phyloP scores from a whole-genome alignment of 1,140 invertebrate species.

The Maniola jurtina region DNA sequence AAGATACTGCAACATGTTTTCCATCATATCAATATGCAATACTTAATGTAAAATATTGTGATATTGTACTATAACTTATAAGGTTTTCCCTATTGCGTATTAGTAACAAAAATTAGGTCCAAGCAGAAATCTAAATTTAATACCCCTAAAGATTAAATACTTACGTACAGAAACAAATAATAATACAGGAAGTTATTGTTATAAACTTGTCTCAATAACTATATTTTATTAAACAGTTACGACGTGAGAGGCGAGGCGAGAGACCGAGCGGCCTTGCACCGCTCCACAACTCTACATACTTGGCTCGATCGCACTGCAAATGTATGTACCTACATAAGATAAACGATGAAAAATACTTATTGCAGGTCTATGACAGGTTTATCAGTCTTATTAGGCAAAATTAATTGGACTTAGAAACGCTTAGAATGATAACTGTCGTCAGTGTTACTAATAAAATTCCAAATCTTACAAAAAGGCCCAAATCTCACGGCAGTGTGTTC shows the following conservation, averaged over 20 bases:
- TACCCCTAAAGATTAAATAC: not conserved
- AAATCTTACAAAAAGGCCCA: no score
- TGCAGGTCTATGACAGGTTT: not conserved
- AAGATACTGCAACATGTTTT: no score
- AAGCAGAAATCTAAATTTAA: no score
- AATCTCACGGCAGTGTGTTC: no score
- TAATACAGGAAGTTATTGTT: conserved; percentile 9
- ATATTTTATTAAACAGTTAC: conserved; percentile 7
- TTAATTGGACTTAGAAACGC: no score
- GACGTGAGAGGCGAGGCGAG: conserved; percentile 3
- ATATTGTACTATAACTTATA: no score
- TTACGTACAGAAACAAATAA: not conserved
- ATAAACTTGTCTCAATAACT: conserved; percentile 7
- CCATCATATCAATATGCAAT: no score
- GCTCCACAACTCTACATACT: conserved; percentile 24
- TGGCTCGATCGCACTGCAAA: conserved; percentile 21
- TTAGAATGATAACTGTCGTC: no score
- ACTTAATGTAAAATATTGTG: no score
- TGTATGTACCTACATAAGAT: not conserved
- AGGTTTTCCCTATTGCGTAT: no score
- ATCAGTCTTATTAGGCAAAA: not conserved
- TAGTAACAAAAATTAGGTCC: no score
- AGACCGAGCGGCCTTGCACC: conserved; percentile 20
- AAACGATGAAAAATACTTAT: conserved; percentile 11
- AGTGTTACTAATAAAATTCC: no score